Evolutionary conservation across 2,888 invertebrate genomes (phyloP).

Genomic region (Crocallis elinguaria): DNA sequence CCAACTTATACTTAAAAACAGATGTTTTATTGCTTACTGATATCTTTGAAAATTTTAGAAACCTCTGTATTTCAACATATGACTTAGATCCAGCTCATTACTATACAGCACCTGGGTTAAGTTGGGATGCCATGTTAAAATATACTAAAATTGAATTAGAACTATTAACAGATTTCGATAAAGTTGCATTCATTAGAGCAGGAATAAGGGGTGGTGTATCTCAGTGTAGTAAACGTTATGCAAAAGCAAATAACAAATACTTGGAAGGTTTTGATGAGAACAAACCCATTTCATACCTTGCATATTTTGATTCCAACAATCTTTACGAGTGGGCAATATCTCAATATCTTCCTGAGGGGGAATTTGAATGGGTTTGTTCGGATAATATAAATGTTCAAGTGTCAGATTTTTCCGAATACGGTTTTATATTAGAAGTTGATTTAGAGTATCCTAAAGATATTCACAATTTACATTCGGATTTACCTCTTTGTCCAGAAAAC

Average conservation of each 20-base stretch:
- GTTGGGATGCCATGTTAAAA: constrained; percentile 34
- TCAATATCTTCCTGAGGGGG: too few relatives aligned
- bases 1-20: too few relatives aligned
- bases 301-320: constrained; percentile 30
- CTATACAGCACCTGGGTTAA: constrained; percentile 23
- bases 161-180: constrained; percentile 11
- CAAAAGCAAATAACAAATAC: constrained; percentile 15
- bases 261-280: constrained; percentile 3
- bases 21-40: too few relatives aligned
- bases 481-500: constrained; percentile 31
- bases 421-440: too few relatives aligned
- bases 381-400: constrained; percentile 18
- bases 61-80: too few relatives aligned
- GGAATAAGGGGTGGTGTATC: constrained; percentile 30
- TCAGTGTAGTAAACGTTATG: too few relatives aligned
- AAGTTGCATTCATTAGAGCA: constrained; percentile 2
- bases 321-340: constrained; percentile 32
- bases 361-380: constrained; percentile 17
- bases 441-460: constrained; percentile 34
- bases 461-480: constrained; percentile 25
- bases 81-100: constrained; percentile 28
- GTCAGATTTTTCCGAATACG: too few relatives aligned
- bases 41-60: too few relatives aligned
- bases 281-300: constrained; percentile 15
- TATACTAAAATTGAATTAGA: constrained; percentile 18